Evolutionary conservation across 2,888 invertebrate genomes (phyloP), one percentile per base, ranked within the genome.

Genomic region (Diarsia mendica): DNA sequence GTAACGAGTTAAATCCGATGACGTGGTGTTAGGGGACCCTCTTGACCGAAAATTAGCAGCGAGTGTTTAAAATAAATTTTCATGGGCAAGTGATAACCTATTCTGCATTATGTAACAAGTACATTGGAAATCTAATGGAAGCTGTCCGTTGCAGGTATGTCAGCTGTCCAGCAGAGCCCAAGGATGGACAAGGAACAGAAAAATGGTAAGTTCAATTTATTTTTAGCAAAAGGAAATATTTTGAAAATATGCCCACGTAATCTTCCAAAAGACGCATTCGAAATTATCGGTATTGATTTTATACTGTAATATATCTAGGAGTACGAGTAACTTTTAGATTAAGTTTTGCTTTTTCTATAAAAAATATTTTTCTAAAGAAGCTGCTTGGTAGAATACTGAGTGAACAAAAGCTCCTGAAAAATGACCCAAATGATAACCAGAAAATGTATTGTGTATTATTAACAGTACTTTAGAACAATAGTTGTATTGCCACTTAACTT

Each of bases 111-210:
- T 96, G 96, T 96, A 96, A 96, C 94, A 93, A 93, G 93, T 93
- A 89, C 91, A 91, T 90, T 91, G 85, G 90, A 94, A 93, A 92
- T 92, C 92, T 96, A 96, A 96, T 91, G 92, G 90, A 91, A 88
- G 90, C 87, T 90, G 83, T 94, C 91, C 91, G 90, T 94, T 97
- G 89, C 97, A 98, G 98, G 97, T 97, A 89, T 97, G 97, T 94
- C 97, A 97, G 93, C 97, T 98, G 95, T 98, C 98, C 81, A 98
- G 98, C 86, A 96, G 97, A 89, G 94, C 97, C 86, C 97, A 97
- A 93, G 97, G 97, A 96, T 98, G 98, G 98, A 97, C 98, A 86
- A 97, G 96, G 93, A 97, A 97, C 93, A 97, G 97, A 91, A 98
- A 98, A 97, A 96, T 97, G 96, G 98, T 98, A 96, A 96, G 97